Evolutionary conservation across 1,140 invertebrate species (phyloP).

Genomic region (Drosophila pseudoobscura): DNA sequence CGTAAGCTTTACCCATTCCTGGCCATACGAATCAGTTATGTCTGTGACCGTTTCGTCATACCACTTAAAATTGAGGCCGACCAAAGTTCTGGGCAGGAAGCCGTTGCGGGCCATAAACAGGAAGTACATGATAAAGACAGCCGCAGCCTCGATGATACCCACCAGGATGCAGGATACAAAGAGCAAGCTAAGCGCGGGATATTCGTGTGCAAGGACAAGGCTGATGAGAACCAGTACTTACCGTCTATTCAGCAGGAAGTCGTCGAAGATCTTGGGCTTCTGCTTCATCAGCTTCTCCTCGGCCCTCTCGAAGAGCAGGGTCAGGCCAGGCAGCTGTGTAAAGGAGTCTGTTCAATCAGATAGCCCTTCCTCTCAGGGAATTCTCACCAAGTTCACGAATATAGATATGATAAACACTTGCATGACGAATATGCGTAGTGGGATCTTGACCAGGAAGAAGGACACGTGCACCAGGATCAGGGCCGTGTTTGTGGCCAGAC

Average conservation of each 20-base stretch:
- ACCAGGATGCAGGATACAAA: slow-evolving; percentile 48
- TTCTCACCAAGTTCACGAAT: slow-evolving; percentile 50
- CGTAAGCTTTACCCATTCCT: slow-evolving; percentile 56
- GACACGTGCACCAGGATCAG: slow-evolving; percentile 2
- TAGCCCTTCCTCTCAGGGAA: neutral
- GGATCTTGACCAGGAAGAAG: slow-evolving; percentile 20
- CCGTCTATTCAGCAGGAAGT: slow-evolving; percentile 50
- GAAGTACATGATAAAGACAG: slow-evolving; percentile 43
- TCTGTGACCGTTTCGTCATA: slow-evolving; percentile 28
- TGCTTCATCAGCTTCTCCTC: slow-evolving; percentile 47
- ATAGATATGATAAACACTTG: slow-evolving; percentile 11
- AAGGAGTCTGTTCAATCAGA: neutral
- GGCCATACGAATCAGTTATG: slow-evolving; percentile 51
- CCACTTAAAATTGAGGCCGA: slow-evolving; percentile 18
- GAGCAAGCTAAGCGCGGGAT: slow-evolving; percentile 24
- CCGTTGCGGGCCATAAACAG: slow-evolving; percentile 43
- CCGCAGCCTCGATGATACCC: slow-evolving; percentile 46
- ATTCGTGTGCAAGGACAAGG: neutral
- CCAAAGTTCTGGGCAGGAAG: slow-evolving; percentile 37
- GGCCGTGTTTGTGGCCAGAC: slow-evolving; percentile 26
- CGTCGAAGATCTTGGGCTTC: slow-evolving; percentile 46
- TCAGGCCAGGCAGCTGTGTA: slow-evolving; percentile 37
- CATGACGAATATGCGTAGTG: slow-evolving; percentile 29
- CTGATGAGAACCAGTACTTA: neutral
- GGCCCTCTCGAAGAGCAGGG: slow-evolving; percentile 34